These are phyloP conservation scores for Erpobdella octoculata DNA, from an alignment of 2,888 invertebrate species.

Conservation along the genomic window DNA sequence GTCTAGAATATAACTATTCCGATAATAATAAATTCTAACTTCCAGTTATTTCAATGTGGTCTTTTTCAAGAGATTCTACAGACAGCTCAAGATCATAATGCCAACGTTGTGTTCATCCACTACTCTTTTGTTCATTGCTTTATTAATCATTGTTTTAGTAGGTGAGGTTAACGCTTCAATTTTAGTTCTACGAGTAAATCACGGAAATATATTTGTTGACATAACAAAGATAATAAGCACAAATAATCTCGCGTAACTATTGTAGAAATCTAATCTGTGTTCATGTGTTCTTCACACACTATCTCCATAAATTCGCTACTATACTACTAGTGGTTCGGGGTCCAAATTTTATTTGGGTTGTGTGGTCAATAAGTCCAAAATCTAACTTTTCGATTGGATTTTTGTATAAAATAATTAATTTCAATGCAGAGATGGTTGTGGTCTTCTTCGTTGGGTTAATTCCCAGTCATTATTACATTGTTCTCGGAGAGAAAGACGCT, in stretches of 20 bases:
- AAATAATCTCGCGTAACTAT: too few species aligned
- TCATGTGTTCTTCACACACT: too few species aligned
- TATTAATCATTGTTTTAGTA: not conserved
- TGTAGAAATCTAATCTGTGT: too few species aligned
- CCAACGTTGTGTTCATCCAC: conserved; percentile 47
- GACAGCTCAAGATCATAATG: conserved; percentile 49
- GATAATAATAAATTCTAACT: too few species aligned
- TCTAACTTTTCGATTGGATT: too few species aligned
- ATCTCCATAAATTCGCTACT: too few species aligned
- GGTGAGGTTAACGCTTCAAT: too few species aligned
- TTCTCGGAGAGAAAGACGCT: conserved; percentile 54
- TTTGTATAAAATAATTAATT: not conserved
- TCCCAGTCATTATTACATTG: conserved; percentile 56
- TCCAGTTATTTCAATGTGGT: conserved; percentile 47
- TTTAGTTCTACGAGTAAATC: too few species aligned
- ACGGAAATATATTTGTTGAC: not conserved
- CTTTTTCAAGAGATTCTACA: conserved; percentile 50
- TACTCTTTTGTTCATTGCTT: conserved; percentile 44
- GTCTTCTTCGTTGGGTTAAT: conserved; percentile 57
- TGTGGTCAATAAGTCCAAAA: too few species aligned
- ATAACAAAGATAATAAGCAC: not conserved
- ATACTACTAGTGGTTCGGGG: too few species aligned
- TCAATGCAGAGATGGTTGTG: conserved; percentile 55
- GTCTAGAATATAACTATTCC: too few species aligned
- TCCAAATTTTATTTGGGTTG: too few species aligned